Evolutionary conservation across 1,140 invertebrate genomes (phyloP).

Genomic region (Drosophila ananassae): DNA sequence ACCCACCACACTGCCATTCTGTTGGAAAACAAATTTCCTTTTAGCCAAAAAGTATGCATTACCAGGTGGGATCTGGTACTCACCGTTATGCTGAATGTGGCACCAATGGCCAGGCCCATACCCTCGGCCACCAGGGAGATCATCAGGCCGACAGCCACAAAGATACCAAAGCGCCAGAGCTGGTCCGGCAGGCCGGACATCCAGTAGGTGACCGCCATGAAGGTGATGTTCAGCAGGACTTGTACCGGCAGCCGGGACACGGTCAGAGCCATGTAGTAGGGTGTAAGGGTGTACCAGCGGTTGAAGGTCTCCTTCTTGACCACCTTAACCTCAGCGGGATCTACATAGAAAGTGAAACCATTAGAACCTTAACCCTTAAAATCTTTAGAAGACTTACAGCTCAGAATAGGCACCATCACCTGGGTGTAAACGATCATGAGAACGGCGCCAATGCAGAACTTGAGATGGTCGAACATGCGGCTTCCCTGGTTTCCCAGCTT

Average conservation of each 20-base stretch:
- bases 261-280: conserved; percentile 91
- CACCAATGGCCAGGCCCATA: conserved; percentile 87
- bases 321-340: conserved; percentile 91
- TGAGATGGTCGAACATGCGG: conserved; percentile 88
- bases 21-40: conserved; percentile 3
- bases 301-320: conserved; percentile 93
- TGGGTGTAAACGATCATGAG: conserved; percentile 88
- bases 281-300: conserved; percentile 91
- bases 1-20: conserved; percentile 88
- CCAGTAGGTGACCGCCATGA: conserved; percentile 86
- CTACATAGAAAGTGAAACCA: conserved; percentile 84
- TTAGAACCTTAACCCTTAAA: not conserved
- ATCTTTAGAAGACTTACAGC: conserved; percentile 84
- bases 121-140: conserved; percentile 87
- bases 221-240: conserved; percentile 86
- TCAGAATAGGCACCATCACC: conserved; percentile 87
- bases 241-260: conserved; percentile 87
- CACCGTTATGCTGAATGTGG: conserved; percentile 88
- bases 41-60: not conserved
- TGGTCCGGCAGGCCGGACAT: conserved; percentile 86
- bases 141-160: conserved; percentile 86
- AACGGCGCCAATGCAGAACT: conserved; percentile 87
- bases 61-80: conserved; percentile 41
- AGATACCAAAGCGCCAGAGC: conserved; percentile 85
- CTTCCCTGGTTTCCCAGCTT: conserved; percentile 87